Percentiles rank a stretch among this genome's conserved stretches.
Evolutionary conservation across 2,888 invertebrate species (phyloP).

Genomic region (Athalia rosae): DNA sequence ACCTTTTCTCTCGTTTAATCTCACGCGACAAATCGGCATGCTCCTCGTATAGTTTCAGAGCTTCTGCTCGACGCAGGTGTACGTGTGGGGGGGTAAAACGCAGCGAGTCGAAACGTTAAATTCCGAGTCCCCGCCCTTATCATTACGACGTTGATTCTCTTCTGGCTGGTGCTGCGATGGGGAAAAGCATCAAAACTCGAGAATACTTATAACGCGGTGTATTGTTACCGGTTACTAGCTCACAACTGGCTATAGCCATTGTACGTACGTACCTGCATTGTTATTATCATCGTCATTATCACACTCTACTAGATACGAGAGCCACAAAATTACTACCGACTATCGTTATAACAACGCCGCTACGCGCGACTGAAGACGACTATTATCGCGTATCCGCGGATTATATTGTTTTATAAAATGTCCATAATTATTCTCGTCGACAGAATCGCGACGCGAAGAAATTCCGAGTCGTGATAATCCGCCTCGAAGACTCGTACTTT

Average conservation of each 20-base stretch:
- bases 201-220: conserved; percentile 17
- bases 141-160: conserved; percentile 38
- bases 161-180: conserved; percentile 12
- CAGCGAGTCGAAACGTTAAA: conserved; percentile 42
- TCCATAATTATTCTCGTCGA: too few relatives aligned
- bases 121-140: conserved; percentile 43
- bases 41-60: not conserved
- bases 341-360: not conserved
- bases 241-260: too few relatives aligned
- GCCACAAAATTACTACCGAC: not conserved
- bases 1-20: conserved; percentile 19
- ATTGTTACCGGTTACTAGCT: conserved; percentile 44
- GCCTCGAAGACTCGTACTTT: too few relatives aligned
- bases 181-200: conserved; percentile 36
- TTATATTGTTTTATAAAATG: too few relatives aligned
- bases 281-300: conserved; percentile 21
- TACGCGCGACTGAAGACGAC: not conserved
- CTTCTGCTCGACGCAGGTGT: too few relatives aligned
- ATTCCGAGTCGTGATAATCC: too few relatives aligned
- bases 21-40: conserved; percentile 13
- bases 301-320: not conserved
- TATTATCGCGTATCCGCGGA: not conserved
- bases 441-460: too few relatives aligned
- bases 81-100: not conserved
- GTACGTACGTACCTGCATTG: conserved; percentile 14